Percentiles rank a stretch among this genome's conserved stretches.
phyloP scores from a whole-genome alignment of 2,797 vertebrate species.

The Orientallactaga sibirica region DNA sequence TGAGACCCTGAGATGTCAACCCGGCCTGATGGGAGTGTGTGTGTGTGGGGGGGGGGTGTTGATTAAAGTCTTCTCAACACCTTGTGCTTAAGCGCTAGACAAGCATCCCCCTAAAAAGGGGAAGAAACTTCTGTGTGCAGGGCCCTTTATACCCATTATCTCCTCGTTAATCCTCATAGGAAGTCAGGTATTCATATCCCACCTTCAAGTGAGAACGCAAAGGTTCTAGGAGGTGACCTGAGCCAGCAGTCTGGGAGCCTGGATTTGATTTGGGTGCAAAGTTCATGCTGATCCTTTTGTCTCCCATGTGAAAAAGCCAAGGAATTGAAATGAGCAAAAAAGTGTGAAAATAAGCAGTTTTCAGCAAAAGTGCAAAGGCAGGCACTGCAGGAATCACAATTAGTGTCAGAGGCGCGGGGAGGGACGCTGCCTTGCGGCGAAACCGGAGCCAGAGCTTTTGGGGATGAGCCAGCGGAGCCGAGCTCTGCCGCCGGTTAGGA shows the following conservation, averaged over 20 bases:
- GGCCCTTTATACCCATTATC: neutral
- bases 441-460: neutral
- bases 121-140: neutral
- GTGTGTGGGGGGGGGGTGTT: neutral
- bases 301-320: neutral
- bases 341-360: neutral
- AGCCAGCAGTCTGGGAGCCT: neutral
- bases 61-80: neutral
- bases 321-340: neutral
- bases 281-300: neutral
- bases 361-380: neutral
- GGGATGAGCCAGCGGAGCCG: neutral
- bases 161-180: neutral
- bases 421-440: neutral
- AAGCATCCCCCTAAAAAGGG: neutral
- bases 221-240: neutral
- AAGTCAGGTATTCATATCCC: neutral
- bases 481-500: accelerated
- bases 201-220: slow-evolving; percentile 17
- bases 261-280: neutral
- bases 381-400: neutral
- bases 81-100: neutral
- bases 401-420: neutral
- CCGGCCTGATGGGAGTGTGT: too few species aligned
- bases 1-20: neutral